phyloP scores from a whole-genome alignment of 2,797 vertebrate species.

The Pipistrellus kuhlii region DNA sequence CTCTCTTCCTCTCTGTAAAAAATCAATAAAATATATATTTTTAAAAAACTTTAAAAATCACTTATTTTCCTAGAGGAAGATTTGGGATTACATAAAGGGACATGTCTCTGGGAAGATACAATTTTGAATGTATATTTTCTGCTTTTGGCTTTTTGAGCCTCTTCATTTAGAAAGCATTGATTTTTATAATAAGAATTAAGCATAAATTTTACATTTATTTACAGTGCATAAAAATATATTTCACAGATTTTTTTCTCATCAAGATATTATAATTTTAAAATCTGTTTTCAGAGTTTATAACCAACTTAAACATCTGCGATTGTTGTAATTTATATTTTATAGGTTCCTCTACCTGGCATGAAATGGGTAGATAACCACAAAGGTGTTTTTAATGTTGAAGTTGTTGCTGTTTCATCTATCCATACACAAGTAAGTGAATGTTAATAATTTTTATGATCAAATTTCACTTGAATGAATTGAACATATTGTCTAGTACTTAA shows the following conservation, averaged over 20 bases:
- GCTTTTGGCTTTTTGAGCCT: conserved; percentile 21
- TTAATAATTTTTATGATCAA: conserved; percentile 29
- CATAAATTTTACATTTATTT: conserved; percentile 16
- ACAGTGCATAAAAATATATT: conserved; percentile 23
- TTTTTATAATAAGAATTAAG: conserved; percentile 46
- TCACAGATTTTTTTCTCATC: background rate
- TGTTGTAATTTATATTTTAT: conserved; percentile 66
- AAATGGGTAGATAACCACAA: conserved; percentile 99
- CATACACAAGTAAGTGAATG: conserved; percentile 94
- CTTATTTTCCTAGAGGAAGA: background rate
- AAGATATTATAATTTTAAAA: conserved; percentile 12
- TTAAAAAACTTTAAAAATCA: background rate
- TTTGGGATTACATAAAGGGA: background rate
- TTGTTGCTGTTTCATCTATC: conserved; percentile 95
- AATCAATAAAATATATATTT: too few species aligned
- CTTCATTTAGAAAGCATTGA: conserved; percentile 21
- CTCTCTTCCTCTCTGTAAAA: too few species aligned
- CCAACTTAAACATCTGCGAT: background rate
- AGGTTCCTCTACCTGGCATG: conserved; percentile 99
- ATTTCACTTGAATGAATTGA: conserved; percentile 42
- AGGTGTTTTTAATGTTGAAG: conserved; percentile 98
- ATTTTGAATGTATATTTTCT: conserved; percentile 36
- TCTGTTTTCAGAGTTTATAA: conserved; percentile 1
- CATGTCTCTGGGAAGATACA: background rate
- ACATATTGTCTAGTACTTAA: background rate